A percentile compares a stretch with the other conserved stretches of the same genome.
Conservation (phyloP, 2,888 invertebrate species). For the Metellina segmentata region DNA sequence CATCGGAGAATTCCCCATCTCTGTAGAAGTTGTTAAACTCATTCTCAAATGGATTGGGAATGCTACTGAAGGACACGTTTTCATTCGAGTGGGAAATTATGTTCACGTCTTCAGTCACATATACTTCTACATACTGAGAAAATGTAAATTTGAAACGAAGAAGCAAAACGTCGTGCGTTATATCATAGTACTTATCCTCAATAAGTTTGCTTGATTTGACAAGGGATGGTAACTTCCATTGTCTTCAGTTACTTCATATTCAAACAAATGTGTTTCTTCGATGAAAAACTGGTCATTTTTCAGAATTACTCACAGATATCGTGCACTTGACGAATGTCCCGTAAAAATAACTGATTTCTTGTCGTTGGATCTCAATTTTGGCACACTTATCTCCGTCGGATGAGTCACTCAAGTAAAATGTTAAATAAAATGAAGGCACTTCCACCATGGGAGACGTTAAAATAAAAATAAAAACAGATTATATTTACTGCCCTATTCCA, state of each 20-base stretch:
- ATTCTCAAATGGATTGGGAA: not conserved
- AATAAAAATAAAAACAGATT: too few species aligned
- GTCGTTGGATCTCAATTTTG: not conserved
- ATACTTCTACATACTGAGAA: not conserved
- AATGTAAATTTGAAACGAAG: not conserved
- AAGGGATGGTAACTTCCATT: not conserved
- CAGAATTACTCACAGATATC: not conserved
- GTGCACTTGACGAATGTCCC: not conserved
- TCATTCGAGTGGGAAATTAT: not conserved
- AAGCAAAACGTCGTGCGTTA: not conserved
- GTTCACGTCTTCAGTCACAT: not conserved
- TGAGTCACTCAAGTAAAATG: not conserved
- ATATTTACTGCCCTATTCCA: too few species aligned
- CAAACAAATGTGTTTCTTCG: not conserved
- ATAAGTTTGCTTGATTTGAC: not conserved
- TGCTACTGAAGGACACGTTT: not conserved
- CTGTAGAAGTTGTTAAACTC: not conserved
- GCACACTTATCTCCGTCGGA: not conserved
- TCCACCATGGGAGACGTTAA: not conserved
- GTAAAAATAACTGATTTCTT: not conserved
- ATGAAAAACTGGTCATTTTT: not conserved
- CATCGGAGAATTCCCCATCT: not conserved
- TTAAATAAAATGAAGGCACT: not conserved
- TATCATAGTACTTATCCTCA: not conserved
- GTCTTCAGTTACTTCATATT: not conserved